These are phyloP conservation scores for Peribatodes rhomboidaria DNA, from an alignment of 2,888 invertebrate genomes.

Conservation along the genomic window DNA sequence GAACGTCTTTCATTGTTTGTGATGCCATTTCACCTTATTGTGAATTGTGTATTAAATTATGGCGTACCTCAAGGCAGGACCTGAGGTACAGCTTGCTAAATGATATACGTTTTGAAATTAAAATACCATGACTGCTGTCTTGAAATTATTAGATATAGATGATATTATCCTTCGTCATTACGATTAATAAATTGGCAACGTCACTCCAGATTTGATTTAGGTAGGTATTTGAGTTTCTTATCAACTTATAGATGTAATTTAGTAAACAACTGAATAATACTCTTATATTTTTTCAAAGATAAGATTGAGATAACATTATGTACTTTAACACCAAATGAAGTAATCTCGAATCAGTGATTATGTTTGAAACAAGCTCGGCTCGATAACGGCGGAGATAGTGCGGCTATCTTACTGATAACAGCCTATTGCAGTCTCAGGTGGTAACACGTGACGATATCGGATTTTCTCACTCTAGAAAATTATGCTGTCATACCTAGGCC, in stretches of 20 bases:
- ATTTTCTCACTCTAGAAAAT: not conserved
- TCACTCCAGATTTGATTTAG: slow-evolving; percentile 4
- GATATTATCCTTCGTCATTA: not conserved
- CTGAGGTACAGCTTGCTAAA: not conserved
- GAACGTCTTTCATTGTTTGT: not conserved
- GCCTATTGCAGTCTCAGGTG: slow-evolving; percentile 4
- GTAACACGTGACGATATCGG: slow-evolving; percentile 4
- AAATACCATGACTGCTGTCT: too few species aligned
- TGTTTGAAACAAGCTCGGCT: slow-evolving; percentile 14
- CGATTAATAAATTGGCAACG: not conserved
- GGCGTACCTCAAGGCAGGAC: slow-evolving; percentile 11
- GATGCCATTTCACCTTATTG: not conserved
- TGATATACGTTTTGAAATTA: not conserved
- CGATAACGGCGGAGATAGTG: slow-evolving; percentile 18
- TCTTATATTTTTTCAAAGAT: slow-evolving; percentile 30
- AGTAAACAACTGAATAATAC: slow-evolving; percentile 35
- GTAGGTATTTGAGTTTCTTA: slow-evolving; percentile 13
- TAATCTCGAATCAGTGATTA: slow-evolving; percentile 31
- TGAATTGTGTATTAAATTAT: not conserved
- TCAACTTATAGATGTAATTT: slow-evolving; percentile 15
- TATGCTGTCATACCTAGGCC: too few species aligned
- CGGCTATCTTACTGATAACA: slow-evolving; percentile 4
- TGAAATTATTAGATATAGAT: not conserved
- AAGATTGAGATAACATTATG: slow-evolving; percentile 13
- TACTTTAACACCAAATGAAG: slow-evolving; percentile 20